These are phyloP conservation scores for Tachina lurida DNA, from an alignment of 2,888 invertebrate genomes.

Conservation along the genomic window DNA sequence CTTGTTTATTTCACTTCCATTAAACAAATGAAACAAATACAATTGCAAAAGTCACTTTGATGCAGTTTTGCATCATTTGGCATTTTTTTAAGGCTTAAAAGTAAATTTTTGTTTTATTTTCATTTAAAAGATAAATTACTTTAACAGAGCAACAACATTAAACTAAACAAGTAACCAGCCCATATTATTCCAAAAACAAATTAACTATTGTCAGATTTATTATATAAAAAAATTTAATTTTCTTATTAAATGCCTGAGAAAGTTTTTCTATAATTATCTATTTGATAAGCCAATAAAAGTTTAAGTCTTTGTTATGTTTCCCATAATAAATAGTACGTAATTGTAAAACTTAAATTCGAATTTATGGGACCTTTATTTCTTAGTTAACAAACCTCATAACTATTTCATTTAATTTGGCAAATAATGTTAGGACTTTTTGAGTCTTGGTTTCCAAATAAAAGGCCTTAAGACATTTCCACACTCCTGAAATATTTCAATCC, in stretches of 20 bases:
- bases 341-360: constrained; percentile 7
- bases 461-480: not conserved
- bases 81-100: not conserved
- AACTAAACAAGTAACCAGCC: not conserved
- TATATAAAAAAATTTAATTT: too few relatives aligned
- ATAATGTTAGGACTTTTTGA: not conserved
- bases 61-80: constrained; percentile 1
- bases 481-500: not conserved
- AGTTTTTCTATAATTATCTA: too few relatives aligned
- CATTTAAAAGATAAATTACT: not conserved
- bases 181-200: too few relatives aligned
- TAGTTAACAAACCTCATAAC: not conserved
- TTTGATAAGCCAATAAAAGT: too few relatives aligned
- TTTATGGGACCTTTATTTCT: not conserved
- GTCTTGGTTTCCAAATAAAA: not conserved
- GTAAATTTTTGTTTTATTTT: not conserved
- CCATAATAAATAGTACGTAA: not conserved
- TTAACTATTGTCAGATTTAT: too few relatives aligned
- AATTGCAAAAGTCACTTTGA: constrained; percentile 27
- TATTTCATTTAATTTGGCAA: constrained; percentile 18
- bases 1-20: constrained; percentile 62
- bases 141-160: not conserved
- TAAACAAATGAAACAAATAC: constrained; percentile 61
- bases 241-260: too few relatives aligned
- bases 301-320: not conserved